Conservation (phyloP, 2,888 invertebrate species). For the Himalopsyche kuldschensis region DNA sequence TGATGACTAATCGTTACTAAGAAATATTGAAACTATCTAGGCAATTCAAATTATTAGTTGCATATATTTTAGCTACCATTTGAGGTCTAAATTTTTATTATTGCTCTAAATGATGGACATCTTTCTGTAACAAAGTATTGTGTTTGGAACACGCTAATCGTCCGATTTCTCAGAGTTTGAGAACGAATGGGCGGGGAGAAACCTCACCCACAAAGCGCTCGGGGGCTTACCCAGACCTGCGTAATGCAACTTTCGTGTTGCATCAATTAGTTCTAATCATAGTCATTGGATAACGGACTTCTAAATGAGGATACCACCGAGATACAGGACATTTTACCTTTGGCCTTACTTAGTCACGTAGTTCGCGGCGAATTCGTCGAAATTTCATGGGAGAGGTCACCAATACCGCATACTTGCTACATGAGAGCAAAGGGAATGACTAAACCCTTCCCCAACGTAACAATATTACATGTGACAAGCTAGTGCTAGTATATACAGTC, state of each 20-base stretch:
- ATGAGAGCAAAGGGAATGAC: too few relatives aligned
- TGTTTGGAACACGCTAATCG: neutral
- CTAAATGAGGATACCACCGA: conserved; percentile 6
- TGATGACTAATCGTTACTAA: too few relatives aligned
- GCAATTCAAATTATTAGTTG: too few relatives aligned
- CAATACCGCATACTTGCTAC: neutral
- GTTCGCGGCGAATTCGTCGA: neutral
- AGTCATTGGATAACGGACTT: conserved; percentile 14
- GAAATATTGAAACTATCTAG: too few relatives aligned
- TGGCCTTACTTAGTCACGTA: neutral
- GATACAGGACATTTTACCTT: neutral
- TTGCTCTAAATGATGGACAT: too few relatives aligned
- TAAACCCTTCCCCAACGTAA: too few relatives aligned
- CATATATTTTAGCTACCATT: too few relatives aligned
- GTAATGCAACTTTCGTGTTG: conserved; percentile 38
- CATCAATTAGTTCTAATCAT: conserved; percentile 36
- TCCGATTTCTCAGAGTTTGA: neutral
- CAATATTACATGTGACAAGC: too few relatives aligned
- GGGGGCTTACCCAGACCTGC: conserved; percentile 6
- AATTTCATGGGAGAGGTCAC: neutral
- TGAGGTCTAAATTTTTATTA: too few relatives aligned
- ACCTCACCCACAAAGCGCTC: conserved; percentile 3
- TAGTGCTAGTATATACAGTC: too few relatives aligned
- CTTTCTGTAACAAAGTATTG: too few relatives aligned
- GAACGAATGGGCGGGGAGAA: neutral